Evolutionary conservation across 2,888 invertebrate genomes (phyloP).

Genomic region (Callinectes sapidus): DNA sequence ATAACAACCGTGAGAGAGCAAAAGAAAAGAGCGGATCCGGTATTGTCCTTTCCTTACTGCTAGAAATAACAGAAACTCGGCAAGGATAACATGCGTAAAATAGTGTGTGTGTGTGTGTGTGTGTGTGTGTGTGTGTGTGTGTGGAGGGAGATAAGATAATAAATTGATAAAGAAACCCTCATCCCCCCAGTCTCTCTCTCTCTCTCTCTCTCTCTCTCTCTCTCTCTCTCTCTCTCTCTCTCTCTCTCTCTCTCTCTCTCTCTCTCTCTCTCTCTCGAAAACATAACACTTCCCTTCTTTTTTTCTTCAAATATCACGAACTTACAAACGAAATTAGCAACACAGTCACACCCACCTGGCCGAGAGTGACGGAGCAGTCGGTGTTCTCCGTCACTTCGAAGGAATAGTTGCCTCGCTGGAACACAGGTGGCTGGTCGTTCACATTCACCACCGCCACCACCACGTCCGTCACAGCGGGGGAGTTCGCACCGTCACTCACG

Average conservation of each 20-base stretch:
- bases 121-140: not conserved
- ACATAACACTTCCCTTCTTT: too few species aligned
- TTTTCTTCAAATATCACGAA: too few species aligned
- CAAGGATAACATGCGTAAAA: not conserved
- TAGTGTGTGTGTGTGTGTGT: not conserved
- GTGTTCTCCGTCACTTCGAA: slow-evolving; percentile 76
- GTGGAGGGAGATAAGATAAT: not conserved
- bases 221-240: slow-evolving; percentile 1
- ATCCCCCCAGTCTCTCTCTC: too few species aligned
- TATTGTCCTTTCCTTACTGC: not conserved
- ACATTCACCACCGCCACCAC: slow-evolving; percentile 90
- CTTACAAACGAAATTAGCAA: too few species aligned
- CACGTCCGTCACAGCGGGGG: slow-evolving; percentile 86
- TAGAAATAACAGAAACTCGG: not conserved
- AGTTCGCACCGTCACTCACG: slow-evolving; percentile 87
- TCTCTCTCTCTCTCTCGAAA: not conserved
- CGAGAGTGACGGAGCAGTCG: slow-evolving; percentile 52
- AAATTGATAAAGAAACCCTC: not conserved
- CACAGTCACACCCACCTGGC: slow-evolving; percentile 45
- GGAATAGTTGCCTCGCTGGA: slow-evolving; percentile 84
- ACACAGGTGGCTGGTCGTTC: slow-evolving; percentile 94
- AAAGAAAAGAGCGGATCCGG: not conserved
- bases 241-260: not conserved
- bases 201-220: not conserved
- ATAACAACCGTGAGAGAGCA: not conserved